These are phyloP conservation scores for Pseudois nayaur DNA, from an alignment of 2,113 vertebrate genomes.

Conservation along the genomic window DNA sequence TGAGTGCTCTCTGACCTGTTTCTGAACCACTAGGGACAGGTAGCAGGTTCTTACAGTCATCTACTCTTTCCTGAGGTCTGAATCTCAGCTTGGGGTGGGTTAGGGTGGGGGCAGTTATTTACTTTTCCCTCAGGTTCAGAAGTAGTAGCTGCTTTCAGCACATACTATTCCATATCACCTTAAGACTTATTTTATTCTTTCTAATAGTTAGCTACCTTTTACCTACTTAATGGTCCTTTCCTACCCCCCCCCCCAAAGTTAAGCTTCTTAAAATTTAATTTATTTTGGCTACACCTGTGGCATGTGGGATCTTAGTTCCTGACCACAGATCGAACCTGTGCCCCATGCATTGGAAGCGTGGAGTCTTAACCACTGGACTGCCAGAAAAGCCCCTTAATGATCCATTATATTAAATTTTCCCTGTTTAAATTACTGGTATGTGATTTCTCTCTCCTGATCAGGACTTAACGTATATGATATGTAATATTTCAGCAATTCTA, in stretches of 20 bases:
- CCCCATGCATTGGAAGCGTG: background rate
- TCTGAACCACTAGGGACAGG: background rate
- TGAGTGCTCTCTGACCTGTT: background rate
- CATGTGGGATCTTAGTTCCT: background rate
- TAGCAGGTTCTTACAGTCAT: background rate
- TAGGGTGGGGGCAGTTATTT: background rate
- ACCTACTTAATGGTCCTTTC: background rate
- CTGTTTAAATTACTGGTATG: background rate
- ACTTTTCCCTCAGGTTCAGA: background rate
- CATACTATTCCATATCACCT: background rate
- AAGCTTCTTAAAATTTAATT: background rate
- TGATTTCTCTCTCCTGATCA: background rate
- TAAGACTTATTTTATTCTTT: background rate
- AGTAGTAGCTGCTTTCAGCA: background rate
- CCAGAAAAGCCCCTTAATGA: background rate
- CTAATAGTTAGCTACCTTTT: background rate
- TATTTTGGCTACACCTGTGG: background rate
- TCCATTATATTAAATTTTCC: background rate
- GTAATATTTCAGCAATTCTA: background rate
- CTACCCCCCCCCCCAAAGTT: rapidly evolving
- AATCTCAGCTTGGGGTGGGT: background rate
- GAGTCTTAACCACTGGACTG: background rate
- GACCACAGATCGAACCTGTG: background rate
- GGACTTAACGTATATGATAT: background rate
- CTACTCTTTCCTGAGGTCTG: background rate